Conservation (phyloP, 2,797 vertebrate species). For the Sebastes steindachneri region DNA sequence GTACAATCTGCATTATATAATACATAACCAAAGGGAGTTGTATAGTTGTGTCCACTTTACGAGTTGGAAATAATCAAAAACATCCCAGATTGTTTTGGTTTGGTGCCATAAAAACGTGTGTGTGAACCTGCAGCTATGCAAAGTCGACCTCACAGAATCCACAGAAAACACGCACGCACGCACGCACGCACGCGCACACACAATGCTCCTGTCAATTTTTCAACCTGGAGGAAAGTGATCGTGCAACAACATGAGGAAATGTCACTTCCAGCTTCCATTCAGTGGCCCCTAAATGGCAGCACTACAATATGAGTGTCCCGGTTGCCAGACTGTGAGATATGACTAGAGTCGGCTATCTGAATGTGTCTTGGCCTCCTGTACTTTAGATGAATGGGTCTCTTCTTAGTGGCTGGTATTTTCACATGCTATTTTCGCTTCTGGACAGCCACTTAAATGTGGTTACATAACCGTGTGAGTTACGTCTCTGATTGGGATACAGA, state of each 20-base stretch:
- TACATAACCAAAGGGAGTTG: not conserved
- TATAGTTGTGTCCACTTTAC: not conserved
- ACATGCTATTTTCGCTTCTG: slow-evolving; percentile 65
- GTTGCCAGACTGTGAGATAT: slow-evolving; percentile 13
- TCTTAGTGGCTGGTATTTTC: slow-evolving; percentile 61
- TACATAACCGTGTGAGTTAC: slow-evolving; percentile 42
- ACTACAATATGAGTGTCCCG: not conserved
- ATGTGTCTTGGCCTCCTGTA: slow-evolving; percentile 43
- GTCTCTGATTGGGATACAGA: slow-evolving; percentile 21
- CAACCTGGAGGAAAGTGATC: not conserved
- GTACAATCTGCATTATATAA: not conserved
- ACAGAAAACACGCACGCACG: not conserved
- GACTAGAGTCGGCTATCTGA: slow-evolving; percentile 33
- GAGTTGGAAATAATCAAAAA: not conserved
- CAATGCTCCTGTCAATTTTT: not conserved
- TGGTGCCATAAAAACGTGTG: not conserved
- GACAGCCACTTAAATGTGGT: slow-evolving; percentile 43
- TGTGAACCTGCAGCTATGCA: not conserved
- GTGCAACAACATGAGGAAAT: slow-evolving; percentile 20
- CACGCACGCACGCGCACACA: not conserved
- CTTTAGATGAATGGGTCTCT: slow-evolving; percentile 45
- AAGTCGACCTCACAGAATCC: not conserved
- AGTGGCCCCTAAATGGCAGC: slow-evolving; percentile 15
- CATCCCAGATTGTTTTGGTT: not conserved
- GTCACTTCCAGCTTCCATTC: slow-evolving; percentile 11